phyloP scores from a whole-genome alignment of 2,888 invertebrate species.

The Campopleginae sp. region DNA sequence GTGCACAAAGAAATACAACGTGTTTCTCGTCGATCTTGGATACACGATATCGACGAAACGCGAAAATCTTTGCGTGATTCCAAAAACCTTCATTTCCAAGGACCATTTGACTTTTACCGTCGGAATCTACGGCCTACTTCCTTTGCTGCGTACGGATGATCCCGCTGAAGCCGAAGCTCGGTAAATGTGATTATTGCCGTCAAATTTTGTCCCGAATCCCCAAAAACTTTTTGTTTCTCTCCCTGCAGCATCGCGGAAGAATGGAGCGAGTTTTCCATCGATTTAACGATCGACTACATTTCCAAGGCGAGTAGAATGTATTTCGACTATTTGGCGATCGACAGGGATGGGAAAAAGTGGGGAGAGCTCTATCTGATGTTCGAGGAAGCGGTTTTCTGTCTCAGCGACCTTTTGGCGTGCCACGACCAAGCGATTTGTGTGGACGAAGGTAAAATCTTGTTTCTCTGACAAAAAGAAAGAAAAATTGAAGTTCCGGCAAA shows the following conservation, averaged over 20 bases:
- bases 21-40: conserved; percentile 70
- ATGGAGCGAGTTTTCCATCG: conserved; percentile 74
- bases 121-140: conserved; percentile 64
- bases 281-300: conserved; percentile 74
- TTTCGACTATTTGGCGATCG: conserved; percentile 73
- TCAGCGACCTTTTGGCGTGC: conserved; percentile 74
- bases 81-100: conserved; percentile 45
- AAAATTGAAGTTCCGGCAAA: neutral
- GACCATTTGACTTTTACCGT: conserved; percentile 60
- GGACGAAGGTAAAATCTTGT: conserved; percentile 66
- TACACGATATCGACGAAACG: conserved; percentile 38
- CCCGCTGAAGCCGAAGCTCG: neutral
- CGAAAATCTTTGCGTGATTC: conserved; percentile 63
- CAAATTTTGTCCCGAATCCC: neutral
- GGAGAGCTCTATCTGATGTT: conserved; percentile 79
- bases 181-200: neutral
- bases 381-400: conserved; percentile 71
- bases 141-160: conserved; percentile 16
- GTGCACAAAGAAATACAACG: conserved; percentile 43
- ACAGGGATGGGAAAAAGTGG: conserved; percentile 71
- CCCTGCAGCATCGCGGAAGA: conserved; percentile 62
- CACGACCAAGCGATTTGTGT: conserved; percentile 75
- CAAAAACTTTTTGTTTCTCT: conserved; percentile 9
- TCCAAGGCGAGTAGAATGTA: conserved; percentile 70
- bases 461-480: neutral